Evolutionary conservation across 2,888 invertebrate species (phyloP), one percentile per base, ranked within the genome.

Genomic region (Acleris laterana): DNA sequence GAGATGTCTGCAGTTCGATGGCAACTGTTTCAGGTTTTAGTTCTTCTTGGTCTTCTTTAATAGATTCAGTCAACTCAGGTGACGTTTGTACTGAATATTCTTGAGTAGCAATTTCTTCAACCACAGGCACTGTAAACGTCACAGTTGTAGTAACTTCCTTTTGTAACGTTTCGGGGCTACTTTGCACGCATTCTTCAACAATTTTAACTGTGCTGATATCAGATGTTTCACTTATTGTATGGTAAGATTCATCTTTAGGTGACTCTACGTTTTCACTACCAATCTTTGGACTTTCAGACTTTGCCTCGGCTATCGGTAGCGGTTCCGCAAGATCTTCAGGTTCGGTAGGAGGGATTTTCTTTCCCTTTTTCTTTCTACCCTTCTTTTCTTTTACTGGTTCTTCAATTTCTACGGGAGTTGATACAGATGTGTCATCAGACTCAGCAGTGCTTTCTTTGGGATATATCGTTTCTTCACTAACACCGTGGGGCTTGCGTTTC

Each of bases 181-280:
- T 90, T 50, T 94, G 84, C 9, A 95, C 72, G 63, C 92, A 92
- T 88, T 96, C 95, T 87, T 96, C 95, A 13, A 96, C 82, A 38
- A 96, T 90, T 88, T 95, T 96, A 0, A 95, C 95, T 6, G 94
- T 93, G 20, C 90, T 91, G 3, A 94, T 91, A 62, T 94, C 94
- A 11, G 94, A 94, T 56, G 86, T 88, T 73, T 94, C 94, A 68
- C 94, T 94, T 64, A 95, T 87, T 4, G 94, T 94, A 72, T 90
- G 94, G 70, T 93, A 94, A 5, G 95, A 94, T 74, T 94, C 95
- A 69, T 94, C 93, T 68, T 90, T 90, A 2, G 94, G 94, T 3
- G 95, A 88, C 76, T 93, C 90, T 72, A 88, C 81, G 68, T 90
- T 76, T 76, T 94, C 94, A 77, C 85, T 87, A n/a, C 89, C 89